Evolutionary conservation across 2,797 vertebrate species (phyloP).

Genomic region (Sebastes trivittatus): DNA sequence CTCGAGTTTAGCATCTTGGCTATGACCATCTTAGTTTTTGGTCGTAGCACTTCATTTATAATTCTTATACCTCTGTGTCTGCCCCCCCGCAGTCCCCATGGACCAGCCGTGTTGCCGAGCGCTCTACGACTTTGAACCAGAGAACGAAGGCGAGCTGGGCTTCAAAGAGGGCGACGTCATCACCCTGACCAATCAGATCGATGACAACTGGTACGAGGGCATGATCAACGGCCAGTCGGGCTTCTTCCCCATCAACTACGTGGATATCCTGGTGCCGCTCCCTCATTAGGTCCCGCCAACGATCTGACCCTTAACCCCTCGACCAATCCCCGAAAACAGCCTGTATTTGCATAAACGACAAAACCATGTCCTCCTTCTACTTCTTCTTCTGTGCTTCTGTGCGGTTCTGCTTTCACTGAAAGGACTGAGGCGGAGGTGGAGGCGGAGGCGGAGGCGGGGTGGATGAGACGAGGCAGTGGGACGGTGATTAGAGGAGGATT

Average conservation of each 20-base stretch:
- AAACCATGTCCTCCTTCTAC: conserved; percentile 60
- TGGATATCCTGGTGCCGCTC: conserved; percentile 95
- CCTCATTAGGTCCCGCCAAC: conserved; percentile 86
- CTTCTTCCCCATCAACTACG: conserved; percentile 98
- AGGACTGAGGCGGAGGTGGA: background rate
- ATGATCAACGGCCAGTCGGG: conserved; percentile 94
- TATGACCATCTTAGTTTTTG: too few species aligned
- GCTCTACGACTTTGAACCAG: conserved; percentile 95
- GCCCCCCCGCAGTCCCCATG: conserved; percentile 78
- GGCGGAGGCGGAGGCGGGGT: background rate
- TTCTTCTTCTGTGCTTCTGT: conserved; percentile 74
- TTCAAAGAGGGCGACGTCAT: conserved; percentile 96
- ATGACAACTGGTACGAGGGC: conserved; percentile 98
- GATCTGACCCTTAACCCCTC: conserved; percentile 3
- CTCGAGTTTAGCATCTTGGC: too few species aligned
- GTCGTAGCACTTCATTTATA: background rate
- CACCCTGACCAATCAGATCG: conserved; percentile 95
- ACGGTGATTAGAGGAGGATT: conserved; percentile 23
- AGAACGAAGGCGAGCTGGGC: conserved; percentile 95
- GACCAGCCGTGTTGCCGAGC: conserved; percentile 95
- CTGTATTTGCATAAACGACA: conserved; percentile 62
- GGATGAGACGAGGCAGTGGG: background rate
- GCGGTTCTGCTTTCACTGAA: conserved; percentile 68
- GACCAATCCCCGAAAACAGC: conserved; percentile 41
- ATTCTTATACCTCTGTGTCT: background rate